Conservation (phyloP, 2,888 invertebrate genomes). For the Lypha dubia region DNA sequence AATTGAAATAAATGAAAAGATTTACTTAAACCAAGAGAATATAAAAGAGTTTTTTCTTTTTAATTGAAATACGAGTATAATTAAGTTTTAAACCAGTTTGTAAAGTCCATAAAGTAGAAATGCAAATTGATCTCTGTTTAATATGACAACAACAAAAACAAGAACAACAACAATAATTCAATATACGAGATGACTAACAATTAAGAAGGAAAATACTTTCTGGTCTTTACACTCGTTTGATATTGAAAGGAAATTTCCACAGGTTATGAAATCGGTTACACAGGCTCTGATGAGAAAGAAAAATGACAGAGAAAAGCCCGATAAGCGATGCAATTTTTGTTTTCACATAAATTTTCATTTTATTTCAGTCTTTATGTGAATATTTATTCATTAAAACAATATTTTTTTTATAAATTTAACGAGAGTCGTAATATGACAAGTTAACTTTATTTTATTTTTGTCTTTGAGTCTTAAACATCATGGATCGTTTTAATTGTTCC, state of each 20-base stretch:
- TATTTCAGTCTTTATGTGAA: neutral
- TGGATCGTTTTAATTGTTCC: conserved; percentile 38
- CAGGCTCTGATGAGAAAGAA: no score
- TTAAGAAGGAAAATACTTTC: conserved; percentile 54
- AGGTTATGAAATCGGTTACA: neutral
- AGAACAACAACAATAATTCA: neutral
- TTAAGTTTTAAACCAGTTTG: neutral
- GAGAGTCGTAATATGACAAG: neutral
- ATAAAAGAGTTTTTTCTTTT: neutral
- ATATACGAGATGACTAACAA: neutral
- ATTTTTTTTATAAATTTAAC: neutral
- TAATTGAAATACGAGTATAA: conserved; percentile 38
- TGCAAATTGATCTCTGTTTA: conserved; percentile 3
- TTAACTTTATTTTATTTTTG: neutral
- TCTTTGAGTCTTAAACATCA: neutral
- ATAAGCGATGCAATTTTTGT: neutral
- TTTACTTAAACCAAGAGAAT: neutral
- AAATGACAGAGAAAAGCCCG: no score
- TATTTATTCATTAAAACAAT: neutral
- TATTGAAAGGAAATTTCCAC: neutral
- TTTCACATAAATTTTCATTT: neutral
- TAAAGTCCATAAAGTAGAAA: neutral
- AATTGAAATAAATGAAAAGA: conserved; percentile 12
- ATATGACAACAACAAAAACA: neutral
- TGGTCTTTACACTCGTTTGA: conserved; percentile 47